Base-by-base conservation (phyloP, 2,888 invertebrate species). In the Mythimna pallens region DNA sequence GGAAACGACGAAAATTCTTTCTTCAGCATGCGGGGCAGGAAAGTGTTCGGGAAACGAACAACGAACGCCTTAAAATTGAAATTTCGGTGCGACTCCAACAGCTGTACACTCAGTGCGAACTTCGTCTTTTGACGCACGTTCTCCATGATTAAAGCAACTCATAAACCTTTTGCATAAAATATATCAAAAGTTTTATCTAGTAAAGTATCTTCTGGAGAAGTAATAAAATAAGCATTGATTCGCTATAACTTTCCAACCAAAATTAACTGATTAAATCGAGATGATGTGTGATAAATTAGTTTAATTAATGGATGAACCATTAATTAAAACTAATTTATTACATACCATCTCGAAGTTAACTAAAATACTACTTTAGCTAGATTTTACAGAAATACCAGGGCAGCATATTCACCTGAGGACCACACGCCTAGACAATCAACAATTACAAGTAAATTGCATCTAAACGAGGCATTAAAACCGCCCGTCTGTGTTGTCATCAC, bases 401-500 rank as follows among this genome's bases (percentile, higher is more conserved):
- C 34, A n/a, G 76, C 43, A n/a, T n/a, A 52, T 55, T 10, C n/a
- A 22, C 12, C 6, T 7, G 7, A 4, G 12, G 77, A 81, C 52
- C 59, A 54, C 76, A 78, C 52, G 22, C 22, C 9, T 62, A 14
- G n/a, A 65, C 64, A 65, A 78, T 75, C 50, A 80, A 59, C 40
- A 54, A 68, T 68, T 36, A 81, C 67, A 70, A n/a, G 57, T 59
- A 40, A 64, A 54, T 22, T 54, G 55, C 63, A 12, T 40, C 14
- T 14, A 25, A 70, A 47, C 58, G 6, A 58, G 50, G 14, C 54
- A 62, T 73, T 52, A 69, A 68, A 73, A 12, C 81, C 83, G 86
- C 86, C 40, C 81, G 88, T 87, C 79, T 86, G 36, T 64, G 43
- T 61, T 40, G 8, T 14, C 30, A 43, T 58, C 22, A 68, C 78